Percentiles rank a stretch among this genome's conserved stretches.
These are phyloP conservation scores for Anser cygnoides DNA, from an alignment of 2,113 vertebrate genomes.

Conservation along the genomic window DNA sequence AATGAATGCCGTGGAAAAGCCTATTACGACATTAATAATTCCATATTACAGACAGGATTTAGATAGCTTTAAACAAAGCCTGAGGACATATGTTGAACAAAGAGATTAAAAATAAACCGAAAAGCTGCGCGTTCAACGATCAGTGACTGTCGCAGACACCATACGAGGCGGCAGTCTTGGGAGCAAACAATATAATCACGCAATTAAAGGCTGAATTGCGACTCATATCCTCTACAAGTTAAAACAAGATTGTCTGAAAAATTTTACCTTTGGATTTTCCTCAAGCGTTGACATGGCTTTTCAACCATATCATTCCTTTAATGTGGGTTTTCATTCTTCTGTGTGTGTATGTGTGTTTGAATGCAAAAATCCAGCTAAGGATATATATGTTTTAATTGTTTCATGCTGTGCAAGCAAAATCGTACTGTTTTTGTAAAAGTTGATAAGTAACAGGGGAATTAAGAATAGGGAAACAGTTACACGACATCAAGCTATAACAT, in stretches of 20 bases:
- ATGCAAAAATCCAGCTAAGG: not conserved
- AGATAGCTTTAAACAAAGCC: slow-evolving; percentile 35
- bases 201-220: not conserved
- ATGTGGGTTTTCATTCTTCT: not conserved
- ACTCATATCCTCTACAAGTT: not conserved
- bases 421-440: not conserved
- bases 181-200: not conserved
- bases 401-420: not conserved
- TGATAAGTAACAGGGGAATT: not conserved
- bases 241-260: not conserved
- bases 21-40: not conserved
- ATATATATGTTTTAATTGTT: not conserved
- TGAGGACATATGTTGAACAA: not conserved
- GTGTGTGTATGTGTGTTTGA: too few relatives aligned
- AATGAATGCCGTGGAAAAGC: not conserved
- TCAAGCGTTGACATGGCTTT: not conserved
- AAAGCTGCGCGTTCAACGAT: not conserved
- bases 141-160: not conserved
- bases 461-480: not conserved
- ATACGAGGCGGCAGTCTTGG: not conserved
- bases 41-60: not conserved
- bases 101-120: not conserved
- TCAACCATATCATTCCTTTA: not conserved
- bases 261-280: not conserved
- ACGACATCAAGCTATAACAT: not conserved